These are phyloP conservation scores for Epinotia bilunana DNA, from an alignment of 2,888 invertebrate genomes.

Conservation along the genomic window DNA sequence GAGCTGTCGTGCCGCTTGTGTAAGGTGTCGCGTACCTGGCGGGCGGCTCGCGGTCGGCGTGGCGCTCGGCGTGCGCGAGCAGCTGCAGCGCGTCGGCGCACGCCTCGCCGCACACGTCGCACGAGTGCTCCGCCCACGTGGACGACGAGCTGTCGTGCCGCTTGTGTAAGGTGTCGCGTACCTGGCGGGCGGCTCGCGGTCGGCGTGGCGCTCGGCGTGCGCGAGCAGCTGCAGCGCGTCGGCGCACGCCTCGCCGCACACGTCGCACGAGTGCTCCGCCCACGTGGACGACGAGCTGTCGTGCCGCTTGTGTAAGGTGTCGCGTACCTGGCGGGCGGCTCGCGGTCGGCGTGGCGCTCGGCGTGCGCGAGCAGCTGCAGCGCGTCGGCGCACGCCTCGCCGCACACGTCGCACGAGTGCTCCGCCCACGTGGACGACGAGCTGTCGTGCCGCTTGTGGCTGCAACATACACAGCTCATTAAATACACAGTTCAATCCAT, in stretches of 20 bases:
- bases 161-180: conserved; percentile 63
- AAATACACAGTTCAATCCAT: no score
- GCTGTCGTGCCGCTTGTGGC: conserved; percentile 73
- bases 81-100: conserved; percentile 91
- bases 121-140: conserved; percentile 86
- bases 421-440: conserved; percentile 76
- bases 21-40: conserved; percentile 53
- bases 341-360: conserved; percentile 88
- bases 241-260: conserved; percentile 91
- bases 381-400: conserved; percentile 90
- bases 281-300: conserved; percentile 72
- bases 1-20: conserved; percentile 74
- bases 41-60: conserved; percentile 87
- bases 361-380: conserved; percentile 91
- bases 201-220: conserved; percentile 91
- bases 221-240: conserved; percentile 91
- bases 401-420: conserved; percentile 92
- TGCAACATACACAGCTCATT: background rate
- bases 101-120: conserved; percentile 91
- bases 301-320: conserved; percentile 72
- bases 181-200: conserved; percentile 83
- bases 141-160: conserved; percentile 70
- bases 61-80: conserved; percentile 91
- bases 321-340: conserved; percentile 76
- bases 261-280: conserved; percentile 89